Percentiles rank a stretch among this genome's conserved stretches.
Evolutionary conservation across 2,888 invertebrate genomes (phyloP).

Genomic region (Cataglyphis altisquamis): DNA sequence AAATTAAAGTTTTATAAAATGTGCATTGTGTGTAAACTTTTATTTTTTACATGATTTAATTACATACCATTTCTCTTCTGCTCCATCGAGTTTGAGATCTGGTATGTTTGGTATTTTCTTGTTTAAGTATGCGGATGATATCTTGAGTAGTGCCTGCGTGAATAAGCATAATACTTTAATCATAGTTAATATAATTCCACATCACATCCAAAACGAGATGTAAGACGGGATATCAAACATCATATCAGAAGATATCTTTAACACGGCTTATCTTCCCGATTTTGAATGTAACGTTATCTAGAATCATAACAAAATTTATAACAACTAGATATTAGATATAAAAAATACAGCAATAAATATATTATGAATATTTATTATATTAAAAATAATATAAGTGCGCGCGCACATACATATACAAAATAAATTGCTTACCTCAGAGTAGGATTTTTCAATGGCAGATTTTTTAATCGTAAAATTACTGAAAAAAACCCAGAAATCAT

Average conservation of each 20-base stretch:
- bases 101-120: slow-evolving; percentile 98
- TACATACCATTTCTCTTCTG: slow-evolving; percentile 94
- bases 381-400: not conserved
- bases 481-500: slow-evolving; percentile 76
- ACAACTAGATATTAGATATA: not conserved
- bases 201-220: too few relatives aligned
- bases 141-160: slow-evolving; percentile 93
- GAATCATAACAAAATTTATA: not conserved
- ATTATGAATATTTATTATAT: slow-evolving; percentile 4
- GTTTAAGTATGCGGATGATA: slow-evolving; percentile 96
- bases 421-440: slow-evolving; percentile 92
- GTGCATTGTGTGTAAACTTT: slow-evolving; percentile 74
- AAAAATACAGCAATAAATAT: slow-evolving; percentile 1
- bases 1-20: not conserved
- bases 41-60: slow-evolving; percentile 67
- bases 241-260: too few relatives aligned
- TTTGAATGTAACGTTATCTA: too few relatives aligned
- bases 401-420: not conserved
- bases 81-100: slow-evolving; percentile 95
- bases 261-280: too few relatives aligned
- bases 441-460: slow-evolving; percentile 97
- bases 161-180: not conserved
- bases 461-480: slow-evolving; percentile 95
- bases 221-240: too few relatives aligned
- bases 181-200: not conserved